Evolutionary conservation across 2,797 vertebrate genomes (phyloP).

Genomic region (Enteromius thamalakanensis): DNA sequence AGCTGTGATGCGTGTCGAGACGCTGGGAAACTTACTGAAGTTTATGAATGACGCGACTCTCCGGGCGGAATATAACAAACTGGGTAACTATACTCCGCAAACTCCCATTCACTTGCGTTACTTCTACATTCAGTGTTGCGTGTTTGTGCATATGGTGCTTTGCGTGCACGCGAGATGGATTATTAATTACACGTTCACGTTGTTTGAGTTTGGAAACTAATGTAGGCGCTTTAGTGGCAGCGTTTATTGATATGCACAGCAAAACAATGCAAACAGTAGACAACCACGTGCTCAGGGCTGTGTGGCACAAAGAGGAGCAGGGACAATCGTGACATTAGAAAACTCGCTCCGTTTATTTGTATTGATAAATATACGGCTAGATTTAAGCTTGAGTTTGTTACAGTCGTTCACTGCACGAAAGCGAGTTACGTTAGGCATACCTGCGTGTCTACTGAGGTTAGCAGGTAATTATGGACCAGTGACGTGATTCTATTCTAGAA

Average conservation of each 20-base stretch:
- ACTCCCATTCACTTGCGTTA: not conserved
- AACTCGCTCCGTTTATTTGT: not conserved
- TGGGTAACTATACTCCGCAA: conserved; percentile 27
- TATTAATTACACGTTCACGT: not conserved
- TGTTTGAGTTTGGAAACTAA: not conserved
- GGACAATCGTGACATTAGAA: conserved; percentile 33
- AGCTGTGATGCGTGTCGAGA: conserved; percentile 73
- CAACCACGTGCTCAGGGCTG: conserved; percentile 80
- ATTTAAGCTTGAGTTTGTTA: not conserved
- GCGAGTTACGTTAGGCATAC: not conserved
- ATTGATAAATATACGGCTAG: not conserved
- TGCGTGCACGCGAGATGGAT: not conserved
- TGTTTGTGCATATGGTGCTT: not conserved
- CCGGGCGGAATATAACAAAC: conserved; percentile 46
- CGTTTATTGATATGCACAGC: conserved; percentile 70
- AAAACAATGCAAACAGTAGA: conserved; percentile 77
- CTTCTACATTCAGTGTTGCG: not conserved
- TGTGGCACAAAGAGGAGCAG: conserved; percentile 36
- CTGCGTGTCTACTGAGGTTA: not conserved
- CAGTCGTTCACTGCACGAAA: not conserved
- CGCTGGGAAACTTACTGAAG: conserved; percentile 54
- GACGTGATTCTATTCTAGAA: not conserved
- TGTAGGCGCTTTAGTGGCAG: conserved; percentile 56
- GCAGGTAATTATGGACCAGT: not conserved
- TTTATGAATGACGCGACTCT: conserved; percentile 54